Evolutionary conservation across 2,888 invertebrate species (phyloP).

Genomic region (Orthosia gracilis): DNA sequence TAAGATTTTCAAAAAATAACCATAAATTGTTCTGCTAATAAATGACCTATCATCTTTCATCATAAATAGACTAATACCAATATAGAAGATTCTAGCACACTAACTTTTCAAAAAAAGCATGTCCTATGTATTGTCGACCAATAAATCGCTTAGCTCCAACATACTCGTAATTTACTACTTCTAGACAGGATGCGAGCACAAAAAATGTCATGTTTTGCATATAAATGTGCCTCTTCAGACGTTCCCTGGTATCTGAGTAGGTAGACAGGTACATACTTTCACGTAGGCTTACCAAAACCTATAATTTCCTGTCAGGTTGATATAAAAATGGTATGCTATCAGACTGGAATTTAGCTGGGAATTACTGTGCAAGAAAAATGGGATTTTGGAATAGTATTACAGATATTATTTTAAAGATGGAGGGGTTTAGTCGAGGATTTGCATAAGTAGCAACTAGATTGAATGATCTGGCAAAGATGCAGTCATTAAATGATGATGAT

Average conservation of each 20-base stretch:
- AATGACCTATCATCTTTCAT: neutral
- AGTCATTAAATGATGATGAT: too few species aligned
- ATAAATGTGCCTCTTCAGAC: constrained; percentile 45
- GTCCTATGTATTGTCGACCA: constrained; percentile 28
- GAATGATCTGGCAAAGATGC: neutral
- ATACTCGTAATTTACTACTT: constrained; percentile 32
- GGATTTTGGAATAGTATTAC: neutral
- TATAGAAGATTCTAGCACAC: neutral
- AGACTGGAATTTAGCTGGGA: constrained; percentile 22
- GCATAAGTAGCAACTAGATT: neutral
- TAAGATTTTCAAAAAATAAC: too few species aligned
- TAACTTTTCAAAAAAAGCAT: constrained; percentile 5
- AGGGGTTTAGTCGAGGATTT: neutral
- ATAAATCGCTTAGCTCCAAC: constrained; percentile 41
- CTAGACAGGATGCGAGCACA: constrained; percentile 55
- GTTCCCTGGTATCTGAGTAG: constrained; percentile 4
- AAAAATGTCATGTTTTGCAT: constrained; percentile 61
- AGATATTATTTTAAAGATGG: neutral
- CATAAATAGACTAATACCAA: neutral
- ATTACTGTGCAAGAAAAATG: constrained; percentile 18
- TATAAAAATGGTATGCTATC: constrained; percentile 34
- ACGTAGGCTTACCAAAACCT: constrained; percentile 60
- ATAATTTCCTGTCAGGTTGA: constrained; percentile 61
- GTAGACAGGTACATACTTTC: constrained; percentile 57
- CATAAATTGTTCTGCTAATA: neutral